Conservation (phyloP, 2,797 vertebrate genomes). For the Sebastes hubbsi region DNA sequence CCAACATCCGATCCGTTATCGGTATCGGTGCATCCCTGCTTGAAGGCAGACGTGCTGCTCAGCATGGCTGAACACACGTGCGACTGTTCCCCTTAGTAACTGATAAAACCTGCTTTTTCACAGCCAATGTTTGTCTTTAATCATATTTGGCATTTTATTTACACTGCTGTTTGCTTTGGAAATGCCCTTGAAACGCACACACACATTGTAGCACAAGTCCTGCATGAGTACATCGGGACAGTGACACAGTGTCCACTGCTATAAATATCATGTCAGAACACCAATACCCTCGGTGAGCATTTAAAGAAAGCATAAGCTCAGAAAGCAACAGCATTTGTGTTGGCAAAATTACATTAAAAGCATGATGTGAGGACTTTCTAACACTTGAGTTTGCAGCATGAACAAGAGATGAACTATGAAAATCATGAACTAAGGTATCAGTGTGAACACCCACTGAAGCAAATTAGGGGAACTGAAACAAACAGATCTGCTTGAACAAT, state of each 20-base stretch:
- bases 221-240: background rate
- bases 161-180: conserved; percentile 23
- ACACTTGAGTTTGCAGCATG: background rate
- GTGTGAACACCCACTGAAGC: background rate
- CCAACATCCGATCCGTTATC: too few species aligned
- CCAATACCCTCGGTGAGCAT: background rate
- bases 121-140: conserved; percentile 21
- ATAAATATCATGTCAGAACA: background rate
- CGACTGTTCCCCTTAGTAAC: background rate
- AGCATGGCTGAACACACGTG: background rate
- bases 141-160: conserved; percentile 33
- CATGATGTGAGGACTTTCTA: background rate
- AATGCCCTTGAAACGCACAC: background rate
- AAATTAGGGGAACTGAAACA: background rate
- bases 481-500: background rate
- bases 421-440: background rate
- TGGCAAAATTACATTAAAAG: conserved; percentile 6
- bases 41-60: background rate
- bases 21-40: background rate
- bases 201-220: background rate
- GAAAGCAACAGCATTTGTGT: background rate
- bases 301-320: background rate
- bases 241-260: conserved; percentile 10
- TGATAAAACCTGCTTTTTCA: conserved; percentile 28
- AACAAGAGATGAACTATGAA: background rate